Conservation (phyloP, 1,140 invertebrate species). For the Heliothis virescens region DNA sequence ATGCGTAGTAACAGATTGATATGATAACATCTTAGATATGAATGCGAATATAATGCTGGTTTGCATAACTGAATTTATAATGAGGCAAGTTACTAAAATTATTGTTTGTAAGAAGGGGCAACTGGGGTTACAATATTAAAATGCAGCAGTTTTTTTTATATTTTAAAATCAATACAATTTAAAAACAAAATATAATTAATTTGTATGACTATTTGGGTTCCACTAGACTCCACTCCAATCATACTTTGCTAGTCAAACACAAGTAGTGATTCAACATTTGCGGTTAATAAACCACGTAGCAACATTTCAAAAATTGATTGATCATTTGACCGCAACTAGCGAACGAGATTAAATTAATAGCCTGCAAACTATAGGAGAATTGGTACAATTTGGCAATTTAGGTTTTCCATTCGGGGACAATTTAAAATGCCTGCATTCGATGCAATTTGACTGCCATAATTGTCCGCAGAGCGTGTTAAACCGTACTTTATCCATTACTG, state of each 20-base stretch:
- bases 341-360: slow-evolving; percentile 41
- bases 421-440: slow-evolving; percentile 64
- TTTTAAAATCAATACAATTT: neutral
- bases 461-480: slow-evolving; percentile 80
- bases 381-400: slow-evolving; percentile 58
- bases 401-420: slow-evolving; percentile 64
- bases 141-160: neutral
- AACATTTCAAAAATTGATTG: slow-evolving; percentile 41
- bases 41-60: slow-evolving; percentile 32
- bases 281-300: slow-evolving; percentile 31
- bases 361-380: slow-evolving; percentile 28
- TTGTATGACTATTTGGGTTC: neutral
- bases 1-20: slow-evolving; percentile 45
- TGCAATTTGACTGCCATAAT: slow-evolving; percentile 75
- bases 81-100: neutral
- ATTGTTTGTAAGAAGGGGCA: neutral
- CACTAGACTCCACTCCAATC: neutral
- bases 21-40: slow-evolving; percentile 40
- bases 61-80: slow-evolving; percentile 27
- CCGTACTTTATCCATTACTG: slow-evolving; percentile 67
- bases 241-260: slow-evolving; percentile 21
- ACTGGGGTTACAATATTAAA: neutral
- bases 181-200: neutral
- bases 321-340: slow-evolving; percentile 38
- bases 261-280: slow-evolving; percentile 34